Evolutionary conservation across 1,140 invertebrate species (phyloP), one percentile per base, ranked within the genome.

Genomic region (Aleiodes sp.): DNA sequence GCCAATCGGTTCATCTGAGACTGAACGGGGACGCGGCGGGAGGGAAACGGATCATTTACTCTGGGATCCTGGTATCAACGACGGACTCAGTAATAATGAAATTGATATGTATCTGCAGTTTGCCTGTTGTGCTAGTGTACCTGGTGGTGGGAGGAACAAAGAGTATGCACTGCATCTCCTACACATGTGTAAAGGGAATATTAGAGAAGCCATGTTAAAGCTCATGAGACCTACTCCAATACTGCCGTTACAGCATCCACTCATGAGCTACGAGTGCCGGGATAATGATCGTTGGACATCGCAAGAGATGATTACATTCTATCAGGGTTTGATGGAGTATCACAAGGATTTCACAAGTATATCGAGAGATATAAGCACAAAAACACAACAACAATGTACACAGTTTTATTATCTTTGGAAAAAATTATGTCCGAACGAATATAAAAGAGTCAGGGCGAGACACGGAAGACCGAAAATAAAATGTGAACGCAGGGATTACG

Each of bases 391-490:
- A 80, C 95, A 99, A 79, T 99, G 97, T 87, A 89, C 99, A 75
- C 95, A 98, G 87, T 98, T 99, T 86, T 99, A 99, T 85, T 99
- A 99, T 83, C 90, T 98, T 75, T 99, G 98, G 98, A 99, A 99
- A 86, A 97, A 97, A 86, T 90, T 96, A 12, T 97, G 95, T 75
- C 92, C 93, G 63, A 94, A 97, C 80, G 95, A 94, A 74, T 93
- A 94, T 78, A 90, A 90, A 76, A 87, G 88, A 70, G 78, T 94
- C 29, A 87, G 92, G 71, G 73, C 79, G 64, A 77, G 78, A 59
- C 80, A 85, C 41, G 81, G 84, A 41, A 84, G 84, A 71, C 75
- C 75, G 66, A 85, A 84, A 67, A 77, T 84, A 62, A 85, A 85
- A 41, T 75, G 19, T 29, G 84, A 86, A 60, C 74, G 65, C 57